Base-by-base conservation (phyloP, 1,140 invertebrate species). In the Caenorhabditis remanei region DNA sequence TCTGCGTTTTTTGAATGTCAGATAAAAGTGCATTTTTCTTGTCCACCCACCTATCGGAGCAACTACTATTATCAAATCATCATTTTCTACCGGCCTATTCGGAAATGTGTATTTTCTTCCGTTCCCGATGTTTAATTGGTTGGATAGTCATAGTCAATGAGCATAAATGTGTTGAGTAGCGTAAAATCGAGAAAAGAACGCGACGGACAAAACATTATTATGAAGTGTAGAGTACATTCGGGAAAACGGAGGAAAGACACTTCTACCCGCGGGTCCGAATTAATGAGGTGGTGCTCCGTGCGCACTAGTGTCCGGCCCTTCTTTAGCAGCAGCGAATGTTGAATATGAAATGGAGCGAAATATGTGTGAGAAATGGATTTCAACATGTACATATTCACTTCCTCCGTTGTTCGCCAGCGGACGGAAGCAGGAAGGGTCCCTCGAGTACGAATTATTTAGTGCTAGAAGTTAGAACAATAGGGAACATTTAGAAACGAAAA, bases 281-380 rank as follows among this genome's bases (percentile, higher is more conserved):
- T 79, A 79, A 79, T 79, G 71, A 79, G 71, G 71, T 79, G 71
- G 46, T 50, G 71, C 71, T 48, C 46, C 11, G 53, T 13, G 14
- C 14, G 14, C 71, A 24, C 41, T 24, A 8, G 8, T 24, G 19
- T 40, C 5, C 71, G 16, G 6, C 32, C 40, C 19, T 3, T 14
- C 63, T 40, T 32, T 50, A 50, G 46, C 71, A 79, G n/a, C 24
- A 50, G 71, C n/a, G 46, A 6, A 50, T 79, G 71, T 79, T 50
- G 71, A 79, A 79, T 79, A 79, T 79, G 71, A 79, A 79, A 79
- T 79, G 71, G 71, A 79, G 71, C 46, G n/a, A 79, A 79, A 79
- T 79, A 50, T 79, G 71, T 79, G 71, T 79, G 71, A 50, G 71
- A 79, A 79, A 79, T 79, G 46, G 71, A 79, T 79, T 79, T 79